A percentile compares a stretch with the other conserved stretches of the same genome.
Evolutionary conservation across 2,888 invertebrate genomes (phyloP).

Genomic region (Aleiodes alternator): DNA sequence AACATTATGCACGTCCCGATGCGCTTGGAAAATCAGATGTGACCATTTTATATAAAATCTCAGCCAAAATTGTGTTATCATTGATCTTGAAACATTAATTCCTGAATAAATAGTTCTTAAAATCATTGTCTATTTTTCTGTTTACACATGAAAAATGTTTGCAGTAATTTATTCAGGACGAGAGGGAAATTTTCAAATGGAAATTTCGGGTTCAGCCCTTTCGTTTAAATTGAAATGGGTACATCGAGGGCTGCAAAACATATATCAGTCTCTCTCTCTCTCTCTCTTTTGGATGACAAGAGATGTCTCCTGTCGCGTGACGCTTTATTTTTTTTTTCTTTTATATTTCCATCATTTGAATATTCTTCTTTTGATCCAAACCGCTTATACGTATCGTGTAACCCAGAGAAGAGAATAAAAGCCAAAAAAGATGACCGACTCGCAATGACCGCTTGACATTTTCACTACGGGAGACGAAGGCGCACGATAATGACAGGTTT

Average conservation of each 20-base stretch:
- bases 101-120: conserved; percentile 6
- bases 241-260: no score
- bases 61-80: conserved; percentile 16
- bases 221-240: background rate
- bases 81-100: conserved; percentile 12
- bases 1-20: conserved; percentile 75
- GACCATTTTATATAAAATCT: conserved; percentile 56
- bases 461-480: conserved; percentile 68
- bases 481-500: conserved; percentile 71
- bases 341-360: conserved; percentile 32
- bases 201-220: conserved; percentile 59
- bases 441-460: conserved; percentile 70
- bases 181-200: conserved; percentile 64
- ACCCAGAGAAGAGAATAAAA: conserved; percentile 32
- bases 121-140: background rate
- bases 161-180: conserved; percentile 44
- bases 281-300: conserved; percentile 45
- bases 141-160: conserved; percentile 59
- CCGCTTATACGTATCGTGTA: conserved; percentile 35
- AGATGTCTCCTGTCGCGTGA: conserved; percentile 60
- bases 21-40: conserved; percentile 75
- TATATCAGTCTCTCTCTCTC: no score
- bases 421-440: conserved; percentile 58
- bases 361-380: conserved; percentile 35
- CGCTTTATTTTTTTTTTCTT: conserved; percentile 26